Conservation (phyloP, 2,113 vertebrate species). For the Chauna torquata region DNA sequence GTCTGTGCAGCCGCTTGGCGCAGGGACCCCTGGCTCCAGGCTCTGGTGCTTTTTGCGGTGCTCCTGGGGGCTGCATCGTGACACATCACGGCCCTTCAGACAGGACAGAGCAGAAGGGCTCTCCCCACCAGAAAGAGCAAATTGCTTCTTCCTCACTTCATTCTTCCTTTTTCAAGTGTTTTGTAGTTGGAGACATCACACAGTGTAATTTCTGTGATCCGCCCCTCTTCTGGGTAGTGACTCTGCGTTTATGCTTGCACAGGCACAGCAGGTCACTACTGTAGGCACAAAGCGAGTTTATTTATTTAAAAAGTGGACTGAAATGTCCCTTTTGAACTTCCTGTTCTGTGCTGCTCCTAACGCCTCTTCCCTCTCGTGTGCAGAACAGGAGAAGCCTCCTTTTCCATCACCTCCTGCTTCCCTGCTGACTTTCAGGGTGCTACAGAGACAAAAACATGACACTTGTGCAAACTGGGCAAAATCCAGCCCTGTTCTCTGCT, state of each 20-base stretch:
- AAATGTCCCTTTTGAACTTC: not conserved
- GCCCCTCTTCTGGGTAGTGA: not conserved
- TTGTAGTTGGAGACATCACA: not conserved
- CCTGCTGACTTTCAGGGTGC: not conserved
- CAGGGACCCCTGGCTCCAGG: too few species aligned
- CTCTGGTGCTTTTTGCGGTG: too few species aligned
- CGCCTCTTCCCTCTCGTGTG: accelerated
- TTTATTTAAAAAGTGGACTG: not conserved
- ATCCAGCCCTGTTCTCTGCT: not conserved
- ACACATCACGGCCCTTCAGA: not conserved
- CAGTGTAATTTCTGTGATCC: too few species aligned
- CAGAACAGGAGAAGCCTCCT: not conserved
- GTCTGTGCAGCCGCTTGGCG: too few species aligned
- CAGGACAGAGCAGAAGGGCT: too few species aligned
- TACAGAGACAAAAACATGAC: accelerated
- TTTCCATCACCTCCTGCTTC: not conserved
- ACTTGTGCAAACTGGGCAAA: not conserved
- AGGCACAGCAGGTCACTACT: not conserved
- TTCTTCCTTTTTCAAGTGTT: not conserved
- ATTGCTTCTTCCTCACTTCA: not conserved
- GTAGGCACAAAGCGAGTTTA: not conserved
- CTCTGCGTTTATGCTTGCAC: not conserved
- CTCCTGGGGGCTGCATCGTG: too few species aligned
- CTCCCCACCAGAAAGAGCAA: accelerated
- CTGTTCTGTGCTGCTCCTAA: not conserved